phyloP scores from a whole-genome alignment of 2,888 invertebrate genomes.

The Cheilosia grossa region DNA sequence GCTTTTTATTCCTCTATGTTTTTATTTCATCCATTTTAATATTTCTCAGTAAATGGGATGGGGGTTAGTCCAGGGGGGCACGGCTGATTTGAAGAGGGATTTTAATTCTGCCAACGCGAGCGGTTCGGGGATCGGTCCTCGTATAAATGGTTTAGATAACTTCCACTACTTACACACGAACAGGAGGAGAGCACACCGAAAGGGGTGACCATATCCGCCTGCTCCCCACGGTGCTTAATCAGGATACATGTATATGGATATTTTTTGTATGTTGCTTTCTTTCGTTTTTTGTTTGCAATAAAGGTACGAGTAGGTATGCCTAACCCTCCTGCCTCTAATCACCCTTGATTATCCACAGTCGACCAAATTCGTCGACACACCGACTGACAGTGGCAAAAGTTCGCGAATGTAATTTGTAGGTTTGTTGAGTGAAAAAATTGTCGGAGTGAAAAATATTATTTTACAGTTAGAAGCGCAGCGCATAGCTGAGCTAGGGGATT shows the following conservation, averaged over 20 bases:
- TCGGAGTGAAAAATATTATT: constrained; percentile 56
- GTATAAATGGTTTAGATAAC: constrained; percentile 68
- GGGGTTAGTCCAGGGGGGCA: background rate
- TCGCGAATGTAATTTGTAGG: constrained; percentile 55
- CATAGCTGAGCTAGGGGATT: background rate
- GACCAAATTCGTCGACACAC: constrained; percentile 40
- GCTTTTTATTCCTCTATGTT: constrained; percentile 44
- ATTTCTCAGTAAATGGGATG: constrained; percentile 21
- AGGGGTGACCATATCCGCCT: constrained; percentile 52
- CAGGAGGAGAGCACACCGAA: constrained; percentile 22
- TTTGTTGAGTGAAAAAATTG: constrained; percentile 47
- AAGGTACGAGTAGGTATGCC: constrained; percentile 20
- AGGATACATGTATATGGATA: constrained; percentile 47
- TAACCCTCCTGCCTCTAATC: constrained; percentile 50
- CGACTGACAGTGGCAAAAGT: constrained; percentile 27
- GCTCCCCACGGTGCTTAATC: constrained; percentile 64
- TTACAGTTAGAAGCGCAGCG: constrained; percentile 31
- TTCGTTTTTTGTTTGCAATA: constrained; percentile 27
- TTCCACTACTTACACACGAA: constrained; percentile 63
- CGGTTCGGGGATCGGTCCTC: background rate
- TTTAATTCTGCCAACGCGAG: constrained; percentile 50
- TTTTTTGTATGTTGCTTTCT: constrained; percentile 12
- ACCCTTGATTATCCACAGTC: constrained; percentile 61
- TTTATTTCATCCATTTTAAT: constrained; percentile 71
- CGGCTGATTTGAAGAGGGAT: constrained; percentile 57